A percentile compares a stretch with the other conserved stretches of the same genome.
Evolutionary conservation across 2,797 vertebrate species (phyloP).

Genomic region (Gymnoscopelus braueri): DNA sequence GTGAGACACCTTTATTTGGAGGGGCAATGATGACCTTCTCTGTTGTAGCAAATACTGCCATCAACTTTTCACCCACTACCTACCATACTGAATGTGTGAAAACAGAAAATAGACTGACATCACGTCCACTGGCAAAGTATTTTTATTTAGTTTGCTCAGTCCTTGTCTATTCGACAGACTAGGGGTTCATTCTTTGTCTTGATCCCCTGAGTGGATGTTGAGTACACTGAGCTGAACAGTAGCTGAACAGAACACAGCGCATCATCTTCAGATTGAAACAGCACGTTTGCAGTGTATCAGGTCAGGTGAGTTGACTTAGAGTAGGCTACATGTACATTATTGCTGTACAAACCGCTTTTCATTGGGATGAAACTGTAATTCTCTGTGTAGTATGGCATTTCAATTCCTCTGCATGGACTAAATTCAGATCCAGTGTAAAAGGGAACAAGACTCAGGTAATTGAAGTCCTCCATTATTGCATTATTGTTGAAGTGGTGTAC

Average conservation of each 20-base stretch:
- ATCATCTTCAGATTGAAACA: constrained; percentile 13
- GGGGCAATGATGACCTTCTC: constrained; percentile 15
- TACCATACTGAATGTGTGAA: constrained; percentile 66
- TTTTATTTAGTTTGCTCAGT: constrained; percentile 33
- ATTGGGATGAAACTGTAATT: constrained; percentile 27
- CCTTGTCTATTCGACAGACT: constrained; percentile 35
- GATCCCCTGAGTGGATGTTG: constrained; percentile 39
- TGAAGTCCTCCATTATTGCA: constrained; percentile 67
- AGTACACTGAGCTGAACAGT: constrained; percentile 23
- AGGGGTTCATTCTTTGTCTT: constrained; percentile 35
- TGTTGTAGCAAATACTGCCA: constrained; percentile 29
- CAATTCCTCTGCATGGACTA: constrained; percentile 49
- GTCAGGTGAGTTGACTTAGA: constrained; percentile 17
- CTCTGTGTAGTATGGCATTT: constrained; percentile 35
- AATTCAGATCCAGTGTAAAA: constrained; percentile 69
- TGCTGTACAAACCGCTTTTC: background rate
- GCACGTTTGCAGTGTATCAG: constrained; percentile 9
- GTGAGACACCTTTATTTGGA: constrained; percentile 27
- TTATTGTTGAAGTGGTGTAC: constrained; percentile 48
- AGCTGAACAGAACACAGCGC: constrained; percentile 11
- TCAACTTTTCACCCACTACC: constrained; percentile 41
- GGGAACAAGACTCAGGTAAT: constrained; percentile 77
- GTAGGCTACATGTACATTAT: background rate
- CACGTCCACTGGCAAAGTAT: constrained; percentile 57
- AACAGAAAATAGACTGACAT: constrained; percentile 47